Evolutionary conservation across 2,797 vertebrate species (phyloP), one percentile per base, ranked within the genome.

Genomic region (Salarias fasciatus): DNA sequence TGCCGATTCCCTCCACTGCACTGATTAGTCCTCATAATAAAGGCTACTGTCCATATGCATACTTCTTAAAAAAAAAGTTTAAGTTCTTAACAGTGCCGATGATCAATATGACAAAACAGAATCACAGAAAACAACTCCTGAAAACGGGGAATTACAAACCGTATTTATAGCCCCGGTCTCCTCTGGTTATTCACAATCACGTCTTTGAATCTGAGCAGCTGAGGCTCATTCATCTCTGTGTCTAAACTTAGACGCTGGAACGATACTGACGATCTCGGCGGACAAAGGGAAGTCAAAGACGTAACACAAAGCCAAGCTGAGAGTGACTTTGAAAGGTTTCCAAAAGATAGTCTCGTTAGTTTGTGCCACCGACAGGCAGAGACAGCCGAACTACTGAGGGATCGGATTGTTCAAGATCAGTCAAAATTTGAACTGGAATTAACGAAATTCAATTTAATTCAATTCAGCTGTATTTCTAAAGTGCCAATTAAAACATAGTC

Each of bases 211-310:
- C 15, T 5, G 8, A 51, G 29, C 10, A 33, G 53, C 30, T 13
- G 33, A 9, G 29, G n/a, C 46, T 29, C 36, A 52, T 50, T 44
- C 11, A 50, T 43, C 44, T 43, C 36, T 13, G 28, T 8, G 43
- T 53, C 45, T 28, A 15, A 56, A 64, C 11, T 33, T 10, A 64
- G 30, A 30, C 12, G 4, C 11, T 37, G 46, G 18, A 30, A 15
- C 6, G 38, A 50, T 45, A 51, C n/a, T 29, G 45, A 55, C 43
- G 36, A 6, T 44, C 3, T 14, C n/a, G 46, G 10, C 30, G 36
- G 36, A 11, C 36, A 24, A 40, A 8, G 11, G 4, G 11, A 33
- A 31, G 33, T n/a, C 29, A 5, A 8, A 46, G 8, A 40, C 18
- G 6, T 7, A 38, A 13, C 0, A 2, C 10, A 48, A 15, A 36